phyloP scores from a whole-genome alignment of 2,797 vertebrate genomes.

The Adrianichthys oophorus region DNA sequence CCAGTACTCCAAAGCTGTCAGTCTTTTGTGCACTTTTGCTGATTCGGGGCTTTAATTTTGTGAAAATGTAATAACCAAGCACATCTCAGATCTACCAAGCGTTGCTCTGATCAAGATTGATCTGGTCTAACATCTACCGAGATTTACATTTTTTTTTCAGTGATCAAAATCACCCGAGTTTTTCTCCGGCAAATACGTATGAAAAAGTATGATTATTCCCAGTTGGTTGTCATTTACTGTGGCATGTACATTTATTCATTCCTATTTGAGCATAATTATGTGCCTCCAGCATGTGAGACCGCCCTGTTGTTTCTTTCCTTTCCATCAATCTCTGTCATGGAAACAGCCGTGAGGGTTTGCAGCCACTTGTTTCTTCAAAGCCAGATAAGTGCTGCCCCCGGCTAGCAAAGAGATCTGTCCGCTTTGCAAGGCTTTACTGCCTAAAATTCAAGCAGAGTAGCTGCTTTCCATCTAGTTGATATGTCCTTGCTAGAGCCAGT shows the following conservation, averaged over 20 bases:
- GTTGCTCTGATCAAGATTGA: not conserved
- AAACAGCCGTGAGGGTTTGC: not conserved
- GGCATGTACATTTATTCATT: not conserved
- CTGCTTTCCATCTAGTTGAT: not conserved
- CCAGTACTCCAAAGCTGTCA: not conserved
- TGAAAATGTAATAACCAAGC: not conserved
- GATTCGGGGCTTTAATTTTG: not conserved
- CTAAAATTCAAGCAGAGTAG: slow-evolving; percentile 1
- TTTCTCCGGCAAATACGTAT: not conserved
- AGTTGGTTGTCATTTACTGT: not conserved
- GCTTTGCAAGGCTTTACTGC: not conserved
- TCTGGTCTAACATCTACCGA: not conserved
- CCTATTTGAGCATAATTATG: not conserved
- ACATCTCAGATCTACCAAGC: not conserved
- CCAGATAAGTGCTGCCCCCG: not conserved
- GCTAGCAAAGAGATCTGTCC: slow-evolving; percentile 1
- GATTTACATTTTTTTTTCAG: not conserved
- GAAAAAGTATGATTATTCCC: not conserved
- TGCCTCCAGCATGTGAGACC: not conserved
- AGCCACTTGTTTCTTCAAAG: not conserved
- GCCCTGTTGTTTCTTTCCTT: not conserved
- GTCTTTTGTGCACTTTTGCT: not conserved
- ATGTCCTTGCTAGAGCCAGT: not conserved
- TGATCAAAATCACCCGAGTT: not conserved
- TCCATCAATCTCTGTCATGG: not conserved